Evolutionary conservation across 1,140 invertebrate species (phyloP), one percentile per base, ranked within the genome.

Genomic region (Proctacanthus coquilletti): DNA sequence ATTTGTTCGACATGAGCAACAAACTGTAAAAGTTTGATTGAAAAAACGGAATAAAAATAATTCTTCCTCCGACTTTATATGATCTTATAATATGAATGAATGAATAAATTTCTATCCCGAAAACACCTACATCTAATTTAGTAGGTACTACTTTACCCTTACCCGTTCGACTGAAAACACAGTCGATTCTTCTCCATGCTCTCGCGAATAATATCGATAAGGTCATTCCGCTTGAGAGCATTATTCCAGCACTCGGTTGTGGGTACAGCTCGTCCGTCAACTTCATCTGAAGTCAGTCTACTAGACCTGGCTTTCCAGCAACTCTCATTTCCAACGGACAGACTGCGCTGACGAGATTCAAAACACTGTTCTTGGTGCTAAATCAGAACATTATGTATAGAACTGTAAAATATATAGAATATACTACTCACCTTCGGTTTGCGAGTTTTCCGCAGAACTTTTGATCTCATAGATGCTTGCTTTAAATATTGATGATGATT

Each of bases 171-270:
- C 68, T 82, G 75, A 72, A 81, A 80, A 73, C 75, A 78, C 65
- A 81, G 65, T 60, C 84, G 83, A 61, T 88, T 87, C 62, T 86
- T 84, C 60, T 87, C 84, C 83, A 89, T 86, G 57, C 87, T 88
- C 39, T 83, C 80, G 61, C 87, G 79, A 49, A 88, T 82, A 45
- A 88, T 80, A 63, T 85, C 80, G 38, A 84, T 72, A 43, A 87
- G 66, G 61, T 85, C 80, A 51, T 84, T 77, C 45, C 80, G 68
- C 52, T 86, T 83, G 43, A 84, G 64, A 29, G 55, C 55, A 40
- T 77, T 77, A 39, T 77, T 60, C 51, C 56, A 56, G 39, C 56
- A 60, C 32, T 60, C 56, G 31, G 52, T 50, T 1, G 54, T 58
- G 14, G 23, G 23, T 27, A 13, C 8, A 27, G 8, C 13, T 9